Percentiles rank a stretch among this genome's conserved stretches.
Evolutionary conservation across 2,113 vertebrate species (phyloP).

Genomic region (Notechis scutatus): DNA sequence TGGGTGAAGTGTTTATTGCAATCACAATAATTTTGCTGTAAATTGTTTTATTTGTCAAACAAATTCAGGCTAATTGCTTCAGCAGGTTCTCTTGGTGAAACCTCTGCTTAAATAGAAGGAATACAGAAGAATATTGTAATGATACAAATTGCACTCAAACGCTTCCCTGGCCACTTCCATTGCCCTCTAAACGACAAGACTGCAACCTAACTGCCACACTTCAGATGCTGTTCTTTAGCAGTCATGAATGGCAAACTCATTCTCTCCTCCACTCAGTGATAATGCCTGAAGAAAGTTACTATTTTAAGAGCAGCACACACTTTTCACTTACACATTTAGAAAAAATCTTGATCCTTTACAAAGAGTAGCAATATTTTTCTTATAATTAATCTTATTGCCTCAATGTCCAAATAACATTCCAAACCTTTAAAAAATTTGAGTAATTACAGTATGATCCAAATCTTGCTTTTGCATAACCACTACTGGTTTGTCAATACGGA

Average conservation of each 20-base stretch:
- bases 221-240: background rate
- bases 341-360: background rate
- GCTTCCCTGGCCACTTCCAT: background rate
- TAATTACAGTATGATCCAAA: background rate
- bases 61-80: background rate
- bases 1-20: background rate
- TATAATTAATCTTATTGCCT: background rate
- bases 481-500: background rate
- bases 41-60: background rate
- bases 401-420: background rate
- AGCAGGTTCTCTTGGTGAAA: background rate
- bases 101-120: background rate
- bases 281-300: background rate
- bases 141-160: background rate
- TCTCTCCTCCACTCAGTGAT: background rate
- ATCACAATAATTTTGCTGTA: background rate
- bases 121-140: background rate
- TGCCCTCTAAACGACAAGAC: background rate
- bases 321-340: background rate
- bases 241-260: background rate
- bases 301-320: background rate
- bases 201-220: background rate
- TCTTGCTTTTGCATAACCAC: background rate
- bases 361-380: background rate
- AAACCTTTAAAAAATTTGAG: background rate